Evolutionary conservation across 2,113 vertebrate genomes (phyloP).

Genomic region (Chamaetylas fuelleborni): DNA sequence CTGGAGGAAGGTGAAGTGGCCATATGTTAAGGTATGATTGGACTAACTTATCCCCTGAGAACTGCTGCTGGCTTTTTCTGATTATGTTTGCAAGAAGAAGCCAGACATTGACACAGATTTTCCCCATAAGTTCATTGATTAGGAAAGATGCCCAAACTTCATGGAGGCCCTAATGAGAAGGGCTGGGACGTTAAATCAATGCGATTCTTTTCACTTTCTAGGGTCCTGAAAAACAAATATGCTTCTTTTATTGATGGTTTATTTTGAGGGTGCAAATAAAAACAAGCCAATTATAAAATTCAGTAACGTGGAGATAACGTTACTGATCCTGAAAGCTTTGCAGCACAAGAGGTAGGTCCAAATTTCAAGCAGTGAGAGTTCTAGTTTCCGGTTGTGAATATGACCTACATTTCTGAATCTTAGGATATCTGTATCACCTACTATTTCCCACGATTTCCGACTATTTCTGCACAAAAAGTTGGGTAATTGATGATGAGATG

Average conservation of each 20-base stretch:
- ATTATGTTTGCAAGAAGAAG: background rate
- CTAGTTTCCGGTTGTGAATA: background rate
- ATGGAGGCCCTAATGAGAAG: background rate
- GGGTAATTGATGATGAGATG: background rate
- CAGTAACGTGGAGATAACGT: background rate
- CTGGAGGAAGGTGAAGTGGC: background rate
- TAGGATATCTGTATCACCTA: background rate
- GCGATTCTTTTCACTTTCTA: background rate
- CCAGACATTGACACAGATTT: background rate
- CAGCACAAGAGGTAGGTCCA: background rate
- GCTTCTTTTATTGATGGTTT: background rate
- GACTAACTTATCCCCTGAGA: background rate
- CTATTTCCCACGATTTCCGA: background rate
- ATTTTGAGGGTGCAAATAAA: background rate
- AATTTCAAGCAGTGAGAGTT: background rate
- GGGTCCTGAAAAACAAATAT: background rate
- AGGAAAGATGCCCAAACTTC: background rate
- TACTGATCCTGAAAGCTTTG: background rate
- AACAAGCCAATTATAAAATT: background rate
- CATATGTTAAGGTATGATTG: background rate
- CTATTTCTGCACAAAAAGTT: background rate
- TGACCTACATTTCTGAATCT: background rate
- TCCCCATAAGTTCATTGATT: background rate
- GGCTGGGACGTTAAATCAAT: background rate
- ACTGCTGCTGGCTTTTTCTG: background rate